Percentiles rank a stretch among this genome's conserved stretches.
These are phyloP conservation scores for Caranx melampygus DNA, from an alignment of 2,113 vertebrate genomes.

Conservation along the genomic window DNA sequence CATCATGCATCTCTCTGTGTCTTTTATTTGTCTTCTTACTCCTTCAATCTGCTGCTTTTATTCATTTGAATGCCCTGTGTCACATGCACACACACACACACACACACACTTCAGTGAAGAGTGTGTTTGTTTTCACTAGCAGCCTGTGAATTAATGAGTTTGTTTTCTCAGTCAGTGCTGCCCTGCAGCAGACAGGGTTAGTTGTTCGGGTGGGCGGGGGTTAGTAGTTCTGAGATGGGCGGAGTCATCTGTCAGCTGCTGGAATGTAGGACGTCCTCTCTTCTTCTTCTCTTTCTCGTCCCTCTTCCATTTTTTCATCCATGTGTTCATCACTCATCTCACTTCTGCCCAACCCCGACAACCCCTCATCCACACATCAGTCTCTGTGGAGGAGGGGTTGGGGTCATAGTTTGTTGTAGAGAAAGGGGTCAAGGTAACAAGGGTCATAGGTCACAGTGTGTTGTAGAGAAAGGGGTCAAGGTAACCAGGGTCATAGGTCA, in stretches of 20 bases:
- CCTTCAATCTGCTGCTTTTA: slow-evolving; percentile 37
- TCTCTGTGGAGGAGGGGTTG: no score
- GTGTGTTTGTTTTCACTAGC: slow-evolving; percentile 76
- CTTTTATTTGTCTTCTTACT: slow-evolving; percentile 48
- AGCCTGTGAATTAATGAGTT: slow-evolving; percentile 73
- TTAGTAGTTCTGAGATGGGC: slow-evolving; percentile 58
- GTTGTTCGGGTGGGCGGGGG: slow-evolving; percentile 56
- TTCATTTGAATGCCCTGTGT: slow-evolving; percentile 35
- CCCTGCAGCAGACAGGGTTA: slow-evolving; percentile 41
- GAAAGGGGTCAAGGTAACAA: no score
- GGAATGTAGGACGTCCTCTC: slow-evolving; percentile 56
- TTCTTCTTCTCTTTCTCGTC: slow-evolving; percentile 51
- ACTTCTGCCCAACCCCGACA: background rate
- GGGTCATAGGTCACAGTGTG: no score
- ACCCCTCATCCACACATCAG: no score
- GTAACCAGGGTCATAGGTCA: no score
- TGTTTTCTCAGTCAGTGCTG: slow-evolving; percentile 68
- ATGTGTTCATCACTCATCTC: slow-evolving; percentile 28
- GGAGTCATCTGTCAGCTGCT: slow-evolving; percentile 62
- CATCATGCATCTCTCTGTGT: slow-evolving; percentile 53
- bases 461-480: no score
- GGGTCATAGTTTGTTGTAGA: no score
- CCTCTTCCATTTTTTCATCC: slow-evolving; percentile 37
- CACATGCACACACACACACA: slow-evolving; percentile 9
- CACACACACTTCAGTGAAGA: slow-evolving; percentile 36